Percentiles rank a stretch among this genome's conserved stretches.
These are phyloP conservation scores for Pristionchus maxplancki DNA, from an alignment of 2,888 invertebrate genomes.

Conservation along the genomic window DNA sequence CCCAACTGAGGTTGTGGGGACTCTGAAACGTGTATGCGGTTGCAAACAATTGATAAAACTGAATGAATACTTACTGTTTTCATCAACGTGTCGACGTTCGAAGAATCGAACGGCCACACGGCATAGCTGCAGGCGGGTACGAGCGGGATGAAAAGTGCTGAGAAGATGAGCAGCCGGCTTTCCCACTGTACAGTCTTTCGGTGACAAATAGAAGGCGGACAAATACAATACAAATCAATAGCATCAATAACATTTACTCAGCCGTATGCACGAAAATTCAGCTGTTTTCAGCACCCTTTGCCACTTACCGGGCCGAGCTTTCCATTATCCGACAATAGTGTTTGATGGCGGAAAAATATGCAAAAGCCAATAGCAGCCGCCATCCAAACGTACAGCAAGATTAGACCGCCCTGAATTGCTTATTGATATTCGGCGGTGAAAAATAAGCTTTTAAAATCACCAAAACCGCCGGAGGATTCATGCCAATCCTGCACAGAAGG, in stretches of 20 bases:
- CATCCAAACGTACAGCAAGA: background rate
- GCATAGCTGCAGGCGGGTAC: background rate
- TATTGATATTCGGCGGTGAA: background rate
- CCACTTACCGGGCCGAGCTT: background rate
- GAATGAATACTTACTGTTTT: background rate
- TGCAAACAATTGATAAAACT: no score
- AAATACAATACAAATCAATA: no score
- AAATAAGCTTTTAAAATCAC: background rate
- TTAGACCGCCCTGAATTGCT: background rate
- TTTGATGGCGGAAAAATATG: background rate
- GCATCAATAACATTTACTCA: no score
- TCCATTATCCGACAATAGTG: background rate
- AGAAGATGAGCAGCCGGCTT: background rate
- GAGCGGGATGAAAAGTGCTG: background rate
- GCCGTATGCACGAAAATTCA: background rate
- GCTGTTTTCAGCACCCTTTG: background rate
- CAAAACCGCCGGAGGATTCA: background rate
- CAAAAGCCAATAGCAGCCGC: background rate
- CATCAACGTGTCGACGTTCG: background rate
- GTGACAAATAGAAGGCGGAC: no score
- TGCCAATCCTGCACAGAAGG: background rate
- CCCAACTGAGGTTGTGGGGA: background rate
- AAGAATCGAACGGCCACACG: background rate
- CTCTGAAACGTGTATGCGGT: background rate
- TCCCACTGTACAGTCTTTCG: background rate